Conservation (phyloP, 2,113 vertebrate species). For the Axis porcinus region DNA sequence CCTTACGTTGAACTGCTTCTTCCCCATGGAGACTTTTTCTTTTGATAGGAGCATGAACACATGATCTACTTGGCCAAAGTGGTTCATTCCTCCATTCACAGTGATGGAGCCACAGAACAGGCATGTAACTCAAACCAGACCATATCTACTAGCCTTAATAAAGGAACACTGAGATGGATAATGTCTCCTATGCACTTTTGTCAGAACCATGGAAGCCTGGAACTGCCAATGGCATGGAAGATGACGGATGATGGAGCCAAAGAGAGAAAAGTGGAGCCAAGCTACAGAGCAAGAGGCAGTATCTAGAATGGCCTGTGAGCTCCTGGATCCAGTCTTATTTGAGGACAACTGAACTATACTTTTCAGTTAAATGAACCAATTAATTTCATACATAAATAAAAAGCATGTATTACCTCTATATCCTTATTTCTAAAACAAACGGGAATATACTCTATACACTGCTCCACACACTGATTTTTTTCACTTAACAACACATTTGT, state of each 20-base stretch:
- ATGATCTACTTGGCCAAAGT: not conserved
- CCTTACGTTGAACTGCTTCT: not conserved
- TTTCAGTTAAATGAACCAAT: not conserved
- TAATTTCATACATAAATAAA: not conserved
- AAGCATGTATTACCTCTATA: not conserved
- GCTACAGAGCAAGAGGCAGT: not conserved
- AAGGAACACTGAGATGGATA: not conserved
- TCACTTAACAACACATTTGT: not conserved
- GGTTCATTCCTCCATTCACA: not conserved
- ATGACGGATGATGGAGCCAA: not conserved
- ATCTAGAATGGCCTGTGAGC: not conserved
- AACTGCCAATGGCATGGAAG: not conserved
- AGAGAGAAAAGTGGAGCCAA: not conserved
- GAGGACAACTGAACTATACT: not conserved
- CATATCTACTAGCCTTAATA: not conserved
- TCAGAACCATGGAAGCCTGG: not conserved
- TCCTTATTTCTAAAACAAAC: not conserved
- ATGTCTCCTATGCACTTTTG: not conserved
- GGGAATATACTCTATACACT: not conserved
- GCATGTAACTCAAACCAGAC: not conserved
- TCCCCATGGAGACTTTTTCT: not conserved
- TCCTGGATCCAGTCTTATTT: not conserved
- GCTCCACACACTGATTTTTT: not conserved
- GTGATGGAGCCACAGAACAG: not conserved
- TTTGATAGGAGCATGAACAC: not conserved